These are phyloP conservation scores for Sitobion miscanthi DNA, from an alignment of 1,140 invertebrate species.

Conservation along the genomic window DNA sequence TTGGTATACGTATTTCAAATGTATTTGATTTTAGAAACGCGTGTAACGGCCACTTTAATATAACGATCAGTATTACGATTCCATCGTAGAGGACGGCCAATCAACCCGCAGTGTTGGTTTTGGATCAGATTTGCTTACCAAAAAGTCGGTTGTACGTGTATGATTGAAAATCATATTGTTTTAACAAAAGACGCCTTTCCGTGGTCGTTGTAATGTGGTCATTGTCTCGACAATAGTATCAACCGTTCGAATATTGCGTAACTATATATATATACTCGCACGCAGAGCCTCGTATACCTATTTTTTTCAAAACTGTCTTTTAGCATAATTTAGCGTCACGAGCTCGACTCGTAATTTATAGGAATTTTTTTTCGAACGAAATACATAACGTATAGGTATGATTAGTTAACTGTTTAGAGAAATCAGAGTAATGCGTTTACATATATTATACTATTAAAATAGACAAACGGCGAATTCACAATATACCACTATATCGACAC, in stretches of 20 bases:
- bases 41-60: not conserved
- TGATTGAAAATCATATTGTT: not conserved
- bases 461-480: not conserved
- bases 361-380: not conserved
- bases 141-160: not conserved
- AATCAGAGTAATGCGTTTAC: not conserved
- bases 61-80: not conserved
- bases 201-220: not conserved
- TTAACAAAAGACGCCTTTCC: not conserved
- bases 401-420: not conserved
- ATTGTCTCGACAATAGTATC: not conserved
- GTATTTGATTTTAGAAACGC: not conserved
- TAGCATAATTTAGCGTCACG: not conserved
- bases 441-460: not conserved
- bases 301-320: not conserved
- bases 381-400: not conserved
- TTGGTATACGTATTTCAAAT: not conserved
- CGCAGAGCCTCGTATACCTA: not conserved
- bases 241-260: not conserved
- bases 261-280: not conserved
- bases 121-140: not conserved
- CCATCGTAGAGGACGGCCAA: too few relatives aligned
- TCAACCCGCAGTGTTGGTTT: not conserved
- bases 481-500: not conserved
- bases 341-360: not conserved